phyloP scores from a whole-genome alignment of 2,888 invertebrate species.

The Hirtodrosophila duncani region DNA sequence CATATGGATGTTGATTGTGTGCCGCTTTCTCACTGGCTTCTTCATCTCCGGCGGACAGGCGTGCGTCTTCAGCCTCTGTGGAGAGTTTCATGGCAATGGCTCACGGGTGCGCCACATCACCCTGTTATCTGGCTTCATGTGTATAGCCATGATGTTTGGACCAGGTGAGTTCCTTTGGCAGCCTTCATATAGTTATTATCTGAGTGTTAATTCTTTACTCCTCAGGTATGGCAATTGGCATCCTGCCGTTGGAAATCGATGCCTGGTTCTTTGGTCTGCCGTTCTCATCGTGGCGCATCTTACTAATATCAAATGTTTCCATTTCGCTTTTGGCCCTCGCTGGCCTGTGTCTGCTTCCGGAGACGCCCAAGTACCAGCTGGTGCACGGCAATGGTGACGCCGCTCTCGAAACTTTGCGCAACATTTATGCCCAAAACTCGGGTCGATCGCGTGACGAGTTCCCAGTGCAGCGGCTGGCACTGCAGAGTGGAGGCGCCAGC shows the following conservation, averaged over 20 bases:
- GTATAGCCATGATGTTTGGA: conserved; percentile 80
- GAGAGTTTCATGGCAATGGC: conserved; percentile 81
- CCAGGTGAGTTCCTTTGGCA: conserved; percentile 77
- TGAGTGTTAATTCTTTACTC: not conserved
- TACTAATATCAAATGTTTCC: conserved; percentile 83
- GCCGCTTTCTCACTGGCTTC: conserved; percentile 84
- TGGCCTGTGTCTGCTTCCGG: conserved; percentile 82
- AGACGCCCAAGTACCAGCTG: conserved; percentile 88
- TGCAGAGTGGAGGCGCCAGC: conserved; percentile 63
- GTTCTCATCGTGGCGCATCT: conserved; percentile 87
- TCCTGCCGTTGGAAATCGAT: conserved; percentile 82
- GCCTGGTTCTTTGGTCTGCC: conserved; percentile 79
- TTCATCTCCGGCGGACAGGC: conserved; percentile 79
- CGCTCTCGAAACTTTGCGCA: conserved; percentile 81
- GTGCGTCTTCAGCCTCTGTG: conserved; percentile 81
- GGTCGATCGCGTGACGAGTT: conserved; percentile 78
- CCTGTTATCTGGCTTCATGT: conserved; percentile 81
- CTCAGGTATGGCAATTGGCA: conserved; percentile 83
- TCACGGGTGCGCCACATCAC: conserved; percentile 80
- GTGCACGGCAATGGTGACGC: conserved; percentile 81
- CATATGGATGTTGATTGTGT: conserved; percentile 81
- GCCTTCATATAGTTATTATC: not conserved
- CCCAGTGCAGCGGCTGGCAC: conserved; percentile 78
- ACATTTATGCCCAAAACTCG: conserved; percentile 81
- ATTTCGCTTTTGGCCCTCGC: conserved; percentile 83